phyloP scores from a whole-genome alignment of 1,140 invertebrate species.

The Linepithema humile region DNA sequence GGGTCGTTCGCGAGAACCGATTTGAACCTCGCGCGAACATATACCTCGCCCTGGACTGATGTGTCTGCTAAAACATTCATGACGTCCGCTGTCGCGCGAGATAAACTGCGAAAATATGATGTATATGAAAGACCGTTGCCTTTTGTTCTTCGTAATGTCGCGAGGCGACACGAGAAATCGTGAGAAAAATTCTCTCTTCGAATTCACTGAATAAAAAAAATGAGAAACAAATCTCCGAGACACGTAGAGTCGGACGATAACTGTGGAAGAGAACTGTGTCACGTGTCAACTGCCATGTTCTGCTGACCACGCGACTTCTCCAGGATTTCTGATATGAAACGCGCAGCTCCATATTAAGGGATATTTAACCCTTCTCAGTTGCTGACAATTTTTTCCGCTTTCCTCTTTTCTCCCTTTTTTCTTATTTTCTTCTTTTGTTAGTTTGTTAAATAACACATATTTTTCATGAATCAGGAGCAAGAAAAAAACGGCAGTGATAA shows the following conservation, averaged over 20 bases:
- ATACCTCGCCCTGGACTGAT: not conserved
- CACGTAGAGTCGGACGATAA: slow-evolving; percentile 4
- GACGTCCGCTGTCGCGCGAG: not conserved
- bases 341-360: not conserved
- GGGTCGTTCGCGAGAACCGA: not conserved
- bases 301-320: slow-evolving; percentile 8
- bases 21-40: not conserved
- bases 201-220: not conserved
- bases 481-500: not conserved
- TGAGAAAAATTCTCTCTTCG: not conserved
- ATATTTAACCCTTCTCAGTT: not conserved
- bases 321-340: not conserved
- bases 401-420: not conserved
- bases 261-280: not conserved
- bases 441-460: too few species aligned
- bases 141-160: not conserved
- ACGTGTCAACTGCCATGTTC: slow-evolving; percentile 18
- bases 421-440: not conserved
- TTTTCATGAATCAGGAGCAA: not conserved
- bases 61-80: not conserved
- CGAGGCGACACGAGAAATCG: not conserved
- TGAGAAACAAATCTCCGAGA: not conserved
- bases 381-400: not conserved
- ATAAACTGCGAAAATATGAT: not conserved
- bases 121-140: too few species aligned